Conservation (phyloP, 2,113 vertebrate species). For the Pavo muticus region DNA sequence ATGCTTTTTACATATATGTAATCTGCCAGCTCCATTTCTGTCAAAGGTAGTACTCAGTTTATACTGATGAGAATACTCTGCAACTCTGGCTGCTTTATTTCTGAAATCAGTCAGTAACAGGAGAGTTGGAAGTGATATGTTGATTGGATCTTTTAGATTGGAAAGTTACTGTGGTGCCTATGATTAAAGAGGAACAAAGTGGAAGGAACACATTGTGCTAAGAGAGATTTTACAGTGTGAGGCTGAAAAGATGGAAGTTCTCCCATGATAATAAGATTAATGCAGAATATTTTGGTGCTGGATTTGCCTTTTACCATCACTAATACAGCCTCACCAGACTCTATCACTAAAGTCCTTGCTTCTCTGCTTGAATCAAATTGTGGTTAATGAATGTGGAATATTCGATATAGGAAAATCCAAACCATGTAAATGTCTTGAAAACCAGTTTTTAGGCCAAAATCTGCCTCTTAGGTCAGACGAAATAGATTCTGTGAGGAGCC, state of each 20-base stretch:
- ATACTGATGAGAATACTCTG: neutral
- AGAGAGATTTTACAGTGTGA: slow-evolving; percentile 22
- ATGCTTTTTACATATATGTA: neutral
- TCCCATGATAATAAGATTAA: slow-evolving; percentile 15
- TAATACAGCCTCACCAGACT: slow-evolving; percentile 9
- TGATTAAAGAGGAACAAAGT: neutral
- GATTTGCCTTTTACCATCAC: slow-evolving; percentile 19
- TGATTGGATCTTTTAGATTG: neutral
- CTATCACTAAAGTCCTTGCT: slow-evolving; percentile 18
- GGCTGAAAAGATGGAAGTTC: slow-evolving; percentile 59
- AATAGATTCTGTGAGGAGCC: slow-evolving; percentile 64
- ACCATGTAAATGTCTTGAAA: slow-evolving; percentile 50
- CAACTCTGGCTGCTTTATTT: neutral
- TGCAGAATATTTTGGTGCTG: neutral
- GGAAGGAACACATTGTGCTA: slow-evolving; percentile 46
- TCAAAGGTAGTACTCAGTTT: neutral
- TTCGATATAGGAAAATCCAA: slow-evolving; percentile 33
- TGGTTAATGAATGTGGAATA: slow-evolving; percentile 67
- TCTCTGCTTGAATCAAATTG: slow-evolving; percentile 49
- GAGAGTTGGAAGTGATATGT: neutral
- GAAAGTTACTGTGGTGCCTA: neutral
- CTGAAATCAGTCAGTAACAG: neutral
- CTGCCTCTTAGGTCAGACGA: slow-evolving; percentile 64
- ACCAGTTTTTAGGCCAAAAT: slow-evolving; percentile 19
- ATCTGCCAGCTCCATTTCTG: neutral